phyloP scores from a whole-genome alignment of 2,797 vertebrate genomes.

The Galago senegalensis region DNA sequence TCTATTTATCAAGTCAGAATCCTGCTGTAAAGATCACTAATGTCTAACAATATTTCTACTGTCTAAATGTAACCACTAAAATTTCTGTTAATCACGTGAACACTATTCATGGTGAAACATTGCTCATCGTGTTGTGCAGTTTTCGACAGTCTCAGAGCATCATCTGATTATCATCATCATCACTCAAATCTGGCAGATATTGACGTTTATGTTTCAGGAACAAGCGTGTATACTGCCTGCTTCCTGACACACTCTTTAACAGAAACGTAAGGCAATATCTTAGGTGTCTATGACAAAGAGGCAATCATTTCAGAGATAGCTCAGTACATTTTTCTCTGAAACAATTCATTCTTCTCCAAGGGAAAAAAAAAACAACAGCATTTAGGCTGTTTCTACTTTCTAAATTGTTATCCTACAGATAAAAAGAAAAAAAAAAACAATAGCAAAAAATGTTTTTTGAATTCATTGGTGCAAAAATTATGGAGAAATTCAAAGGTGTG shows the following conservation, averaged over 20 bases:
- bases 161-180: conserved; percentile 59
- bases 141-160: conserved; percentile 46
- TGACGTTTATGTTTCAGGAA: conserved; percentile 54
- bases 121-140: conserved; percentile 60
- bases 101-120: conserved; percentile 38
- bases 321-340: conserved; percentile 10
- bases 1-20: background rate
- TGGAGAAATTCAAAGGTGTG: background rate
- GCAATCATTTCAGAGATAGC: background rate
- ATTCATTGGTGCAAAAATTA: background rate
- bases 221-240: background rate
- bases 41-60: conserved; percentile 57
- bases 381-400: background rate
- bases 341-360: background rate
- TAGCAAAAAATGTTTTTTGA: background rate
- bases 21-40: background rate
- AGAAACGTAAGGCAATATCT: background rate
- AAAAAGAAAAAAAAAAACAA: background rate
- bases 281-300: conserved; percentile 48
- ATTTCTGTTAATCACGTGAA: conserved; percentile 76
- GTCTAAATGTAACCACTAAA: conserved; percentile 28
- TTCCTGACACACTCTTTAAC: conserved; percentile 64
- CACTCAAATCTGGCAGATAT: conserved; percentile 65
- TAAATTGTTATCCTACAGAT: background rate
- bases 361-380: background rate